Evolutionary conservation across 2,888 invertebrate species (phyloP), one percentile per base, ranked within the genome.

Genomic region (Digitonthophagus gazella): DNA sequence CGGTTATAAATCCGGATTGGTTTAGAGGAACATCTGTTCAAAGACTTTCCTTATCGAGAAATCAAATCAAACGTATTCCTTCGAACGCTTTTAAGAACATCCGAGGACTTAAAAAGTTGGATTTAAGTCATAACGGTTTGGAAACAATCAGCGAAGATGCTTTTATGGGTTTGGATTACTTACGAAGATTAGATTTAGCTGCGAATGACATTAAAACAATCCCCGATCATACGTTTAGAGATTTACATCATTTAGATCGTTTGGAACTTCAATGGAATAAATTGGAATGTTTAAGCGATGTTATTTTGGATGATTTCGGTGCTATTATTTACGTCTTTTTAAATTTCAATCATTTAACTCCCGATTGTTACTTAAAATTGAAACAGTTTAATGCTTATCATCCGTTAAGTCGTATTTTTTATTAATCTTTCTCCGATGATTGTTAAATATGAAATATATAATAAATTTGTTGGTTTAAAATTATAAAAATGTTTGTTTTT

Each of bases 241-340:
- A 16, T 18, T 19, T 61, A 20, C 16, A n/a, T 2, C 18, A n/a
- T 16, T 61, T 61, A 19, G n/a, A n/a, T 14, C 6, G 61, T 8
- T 3, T 61, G 1, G 61, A 61, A 20, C 14, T 61, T 18, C 19
- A 18, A 19, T 19, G 18, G 61, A 61, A 61, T n/a, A n/a, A 11
- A n/a, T 19, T 61, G 61, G 61, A 61, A 18, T 61, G 61, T 20
- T 61, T 61, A 19, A 61, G 61, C 61, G 61, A 61, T 19, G 3
- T n/a, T 5, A 61, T 5, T 14, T 18, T 61, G 11, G 19, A 61
- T 18, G 61, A 61, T 16, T 20, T 61, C n/a, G 19, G 20, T 6
- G n/a, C 18, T 15, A n/a, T 8, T 1, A 1, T 19, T 16, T 20
- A 61, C 2, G 20, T 61, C 18, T 18, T 61, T n/a, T 19, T 61